phyloP scores from a whole-genome alignment of 2,888 invertebrate genomes.

The Amphiduros pacificus region DNA sequence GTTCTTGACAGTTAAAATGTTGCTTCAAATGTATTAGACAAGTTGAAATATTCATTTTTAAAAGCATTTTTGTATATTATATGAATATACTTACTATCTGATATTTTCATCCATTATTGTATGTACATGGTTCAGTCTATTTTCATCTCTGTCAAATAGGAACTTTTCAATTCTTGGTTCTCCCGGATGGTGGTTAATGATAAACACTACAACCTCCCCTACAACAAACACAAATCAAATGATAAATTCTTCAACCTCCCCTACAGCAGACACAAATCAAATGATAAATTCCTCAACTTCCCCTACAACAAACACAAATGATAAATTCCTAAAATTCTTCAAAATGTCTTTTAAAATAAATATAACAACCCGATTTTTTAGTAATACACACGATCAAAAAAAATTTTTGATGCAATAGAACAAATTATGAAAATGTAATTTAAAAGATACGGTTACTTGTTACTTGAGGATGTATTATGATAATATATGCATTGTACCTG shows the following conservation, averaged over 20 bases:
- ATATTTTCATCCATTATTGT: neutral
- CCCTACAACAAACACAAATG: neutral
- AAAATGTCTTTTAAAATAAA: too few species aligned
- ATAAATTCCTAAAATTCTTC: neutral
- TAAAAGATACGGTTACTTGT: neutral
- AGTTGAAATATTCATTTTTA: too few species aligned
- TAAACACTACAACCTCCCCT: slow-evolving; percentile 2
- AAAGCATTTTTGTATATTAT: too few species aligned
- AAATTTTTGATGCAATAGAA: neutral
- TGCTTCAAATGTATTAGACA: too few species aligned
- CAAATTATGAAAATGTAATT: neutral
- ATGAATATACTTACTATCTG: slow-evolving; percentile 3
- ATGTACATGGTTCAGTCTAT: neutral
- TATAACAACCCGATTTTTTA: too few species aligned
- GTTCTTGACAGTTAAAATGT: too few species aligned
- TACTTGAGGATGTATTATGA: neutral
- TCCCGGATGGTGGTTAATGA: neutral
- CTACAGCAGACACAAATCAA: neutral
- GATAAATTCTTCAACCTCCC: neutral
- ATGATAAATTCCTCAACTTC: neutral
- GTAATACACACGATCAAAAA: too few species aligned
- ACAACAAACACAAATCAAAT: neutral
- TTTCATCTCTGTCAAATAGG: neutral
- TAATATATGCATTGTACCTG: neutral
- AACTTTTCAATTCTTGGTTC: slow-evolving; percentile 6